Evolutionary conservation across 2,797 vertebrate genomes (phyloP), one percentile per base, ranked within the genome.

Genomic region (Picus viridis): DNA sequence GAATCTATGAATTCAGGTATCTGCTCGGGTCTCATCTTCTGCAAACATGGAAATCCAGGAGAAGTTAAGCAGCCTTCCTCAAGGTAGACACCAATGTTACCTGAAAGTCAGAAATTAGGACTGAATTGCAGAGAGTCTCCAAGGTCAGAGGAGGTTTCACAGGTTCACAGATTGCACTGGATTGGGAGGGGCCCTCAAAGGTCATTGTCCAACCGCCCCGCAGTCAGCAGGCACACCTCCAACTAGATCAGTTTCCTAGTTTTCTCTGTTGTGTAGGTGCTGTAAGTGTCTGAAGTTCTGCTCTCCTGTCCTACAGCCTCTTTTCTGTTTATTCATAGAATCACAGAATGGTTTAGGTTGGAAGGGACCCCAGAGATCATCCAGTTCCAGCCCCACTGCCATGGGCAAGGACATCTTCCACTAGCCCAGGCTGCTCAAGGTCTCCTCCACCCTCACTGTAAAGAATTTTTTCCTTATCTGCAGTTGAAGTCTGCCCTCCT

Each of bases 201-300:
- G 41, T 43, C 41, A 43, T 43, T 43, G 41, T 43, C 41, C 41
- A 43, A 16, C 41, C 41, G 6, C 41, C 41, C 41, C 16, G 15
- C 41, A 16, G 41, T 16, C 41, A 43, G 41, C 41, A 43, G 41
- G 41, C 41, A 43, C 16, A 43, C 41, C 41, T 43, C 41, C 41
- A 43, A 7, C 41, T 43, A 43, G 41, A 43, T 16, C 41, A 43
- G 41, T 16, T 43, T 43, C 41, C 41, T 43, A 5, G 53, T 13
- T 34, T 36, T 61, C 22, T 61, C 34, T 8, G 13, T 34, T 36
- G 2, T 0, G 0, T 10, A 16, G 29, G 4, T 34, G 41, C 16
- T 36, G 4, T 16, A 24, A 27, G 22, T 9, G 7, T 4, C 78
- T 39, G 17, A 47, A 17, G 5, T 20, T 32, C 69, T 45, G 20